phyloP scores from a whole-genome alignment of 2,888 invertebrate genomes.

The Galeruca laticollis region DNA sequence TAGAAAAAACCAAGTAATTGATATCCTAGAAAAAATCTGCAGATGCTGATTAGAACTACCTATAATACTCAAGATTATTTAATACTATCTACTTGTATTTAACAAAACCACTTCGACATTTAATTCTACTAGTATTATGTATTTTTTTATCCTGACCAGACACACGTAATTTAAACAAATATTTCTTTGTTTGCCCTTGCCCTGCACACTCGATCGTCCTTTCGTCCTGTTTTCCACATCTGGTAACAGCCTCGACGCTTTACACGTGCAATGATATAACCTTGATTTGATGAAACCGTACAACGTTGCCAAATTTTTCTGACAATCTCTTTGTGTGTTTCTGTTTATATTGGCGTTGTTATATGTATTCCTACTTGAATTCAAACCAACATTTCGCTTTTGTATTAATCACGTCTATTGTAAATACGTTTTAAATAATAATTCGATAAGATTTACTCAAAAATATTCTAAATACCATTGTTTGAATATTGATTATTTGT shows the following conservation, averaged over 20 bases:
- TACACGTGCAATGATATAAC: constrained; percentile 31
- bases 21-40: too few relatives aligned
- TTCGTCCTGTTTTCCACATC: constrained; percentile 34
- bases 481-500: not conserved
- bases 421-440: not conserved
- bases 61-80: too few relatives aligned
- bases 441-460: not conserved
- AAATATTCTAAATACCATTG: not conserved
- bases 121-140: not conserved
- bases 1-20: too few relatives aligned
- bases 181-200: constrained; percentile 22
- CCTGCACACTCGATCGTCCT: constrained; percentile 23
- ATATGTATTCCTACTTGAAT: not conserved
- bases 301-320: constrained; percentile 16
- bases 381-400: not conserved
- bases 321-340: not conserved
- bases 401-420: not conserved
- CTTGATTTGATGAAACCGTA: constrained; percentile 21
- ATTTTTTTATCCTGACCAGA: not conserved
- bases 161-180: not conserved
- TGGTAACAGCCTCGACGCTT: constrained; percentile 22
- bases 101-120: too few relatives aligned
- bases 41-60: too few relatives aligned
- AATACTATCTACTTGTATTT: too few relatives aligned
- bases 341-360: not conserved